Percentiles rank a stretch among this genome's conserved stretches.
Conservation (phyloP, 2,113 vertebrate genomes). For the Ceyx cyanopectus region DNA sequence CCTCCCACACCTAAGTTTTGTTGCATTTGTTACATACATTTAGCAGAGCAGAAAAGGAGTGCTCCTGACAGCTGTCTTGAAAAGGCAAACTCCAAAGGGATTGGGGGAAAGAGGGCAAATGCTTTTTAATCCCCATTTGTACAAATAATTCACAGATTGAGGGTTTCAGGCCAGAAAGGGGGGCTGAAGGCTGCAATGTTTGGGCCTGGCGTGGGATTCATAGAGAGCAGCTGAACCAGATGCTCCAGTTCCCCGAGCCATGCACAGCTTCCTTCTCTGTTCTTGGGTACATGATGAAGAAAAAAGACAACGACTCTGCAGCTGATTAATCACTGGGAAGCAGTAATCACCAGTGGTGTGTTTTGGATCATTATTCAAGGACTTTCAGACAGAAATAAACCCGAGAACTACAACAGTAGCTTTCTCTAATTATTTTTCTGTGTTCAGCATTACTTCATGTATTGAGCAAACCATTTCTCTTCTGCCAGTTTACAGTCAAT, state of each 20-base stretch:
- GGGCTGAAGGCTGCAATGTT: not conserved
- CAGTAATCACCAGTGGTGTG: slow-evolving; percentile 49
- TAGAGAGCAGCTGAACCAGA: not conserved
- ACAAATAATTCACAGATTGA: slow-evolving; percentile 10
- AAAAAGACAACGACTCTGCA: not conserved
- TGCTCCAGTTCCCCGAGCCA: not conserved
- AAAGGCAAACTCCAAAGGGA: not conserved
- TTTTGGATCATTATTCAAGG: slow-evolving; percentile 66
- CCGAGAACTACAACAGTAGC: slow-evolving; percentile 1
- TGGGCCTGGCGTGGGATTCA: not conserved
- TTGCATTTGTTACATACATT: not conserved
- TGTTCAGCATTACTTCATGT: slow-evolving; percentile 17
- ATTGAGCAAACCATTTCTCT: slow-evolving; percentile 26
- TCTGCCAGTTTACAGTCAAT: not conserved
- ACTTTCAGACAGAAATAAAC: slow-evolving; percentile 58
- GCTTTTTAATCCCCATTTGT: not conserved
- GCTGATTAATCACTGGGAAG: slow-evolving; percentile 64
- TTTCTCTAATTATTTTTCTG: slow-evolving; percentile 63
- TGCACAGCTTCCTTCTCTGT: not conserved
- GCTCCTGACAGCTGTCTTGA: not conserved
- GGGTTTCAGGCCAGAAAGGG: not conserved
- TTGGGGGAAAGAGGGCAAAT: not conserved
- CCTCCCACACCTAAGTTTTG: not conserved
- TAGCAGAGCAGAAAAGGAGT: not conserved
- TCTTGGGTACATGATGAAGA: not conserved